phyloP scores from a whole-genome alignment of 2,888 invertebrate genomes.

The Smittia aterrima region DNA sequence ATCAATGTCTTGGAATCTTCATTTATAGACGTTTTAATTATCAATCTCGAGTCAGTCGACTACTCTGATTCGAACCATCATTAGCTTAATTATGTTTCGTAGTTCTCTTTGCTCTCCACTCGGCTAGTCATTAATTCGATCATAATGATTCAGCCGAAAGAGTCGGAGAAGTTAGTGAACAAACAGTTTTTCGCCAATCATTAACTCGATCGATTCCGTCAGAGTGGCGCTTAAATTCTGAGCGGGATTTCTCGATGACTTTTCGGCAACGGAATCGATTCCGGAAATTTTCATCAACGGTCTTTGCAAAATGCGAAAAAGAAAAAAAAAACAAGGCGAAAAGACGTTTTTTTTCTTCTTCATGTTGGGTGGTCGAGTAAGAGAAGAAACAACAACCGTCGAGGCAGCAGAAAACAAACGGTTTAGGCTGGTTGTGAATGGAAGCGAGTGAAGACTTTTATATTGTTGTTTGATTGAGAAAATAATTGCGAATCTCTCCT shows the following conservation, averaged over 20 bases:
- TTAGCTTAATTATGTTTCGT: no score
- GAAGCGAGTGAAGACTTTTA: not conserved
- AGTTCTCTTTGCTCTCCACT: no score
- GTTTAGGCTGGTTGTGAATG: not conserved
- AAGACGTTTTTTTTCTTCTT: not conserved
- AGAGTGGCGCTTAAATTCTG: slow-evolving; percentile 1
- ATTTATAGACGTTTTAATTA: no score
- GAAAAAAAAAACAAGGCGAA: not conserved
- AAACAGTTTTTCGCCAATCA: not conserved
- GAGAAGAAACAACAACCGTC: no score
- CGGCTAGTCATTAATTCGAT: no score
- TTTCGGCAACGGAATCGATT: not conserved
- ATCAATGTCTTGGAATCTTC: no score
- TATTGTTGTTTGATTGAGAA: not conserved
- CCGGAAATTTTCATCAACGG: not conserved
- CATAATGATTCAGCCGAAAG: no score
- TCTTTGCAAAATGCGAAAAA: not conserved
- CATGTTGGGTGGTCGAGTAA: not conserved
- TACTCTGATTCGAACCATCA: no score
- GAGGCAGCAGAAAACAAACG: not conserved
- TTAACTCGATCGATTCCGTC: slow-evolving; percentile 3
- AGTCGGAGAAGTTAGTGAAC: no score
- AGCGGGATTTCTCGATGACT: not conserved
- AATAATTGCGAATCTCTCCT: not conserved
- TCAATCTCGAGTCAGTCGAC: no score